phyloP scores from a whole-genome alignment of 2,888 invertebrate species.

The Bellardia bayeri region DNA sequence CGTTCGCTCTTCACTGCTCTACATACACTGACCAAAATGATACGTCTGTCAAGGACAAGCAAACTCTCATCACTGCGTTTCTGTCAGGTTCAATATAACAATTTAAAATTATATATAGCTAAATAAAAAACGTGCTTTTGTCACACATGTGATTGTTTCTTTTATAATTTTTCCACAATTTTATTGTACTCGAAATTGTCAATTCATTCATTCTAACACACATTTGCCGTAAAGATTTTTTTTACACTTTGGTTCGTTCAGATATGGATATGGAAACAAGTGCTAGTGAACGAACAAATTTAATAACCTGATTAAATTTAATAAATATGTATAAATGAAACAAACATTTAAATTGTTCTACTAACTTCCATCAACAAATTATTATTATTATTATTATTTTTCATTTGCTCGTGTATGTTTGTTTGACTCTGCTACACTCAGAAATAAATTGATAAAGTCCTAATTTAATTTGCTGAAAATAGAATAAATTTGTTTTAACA shows the following conservation, averaged over 20 bases:
- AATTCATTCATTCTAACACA: constrained; percentile 13
- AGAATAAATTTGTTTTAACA: not conserved
- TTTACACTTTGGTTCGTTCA: not conserved
- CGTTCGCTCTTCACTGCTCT: no score
- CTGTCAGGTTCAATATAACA: constrained; percentile 34
- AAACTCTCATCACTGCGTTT: constrained; percentile 9
- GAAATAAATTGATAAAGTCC: not conserved
- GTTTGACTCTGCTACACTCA: constrained; percentile 26
- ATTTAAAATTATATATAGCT: not conserved
- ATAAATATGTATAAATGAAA: constrained; percentile 41
- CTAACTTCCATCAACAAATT: constrained; percentile 45
- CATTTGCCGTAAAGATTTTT: not conserved
- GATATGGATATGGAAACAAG: not conserved
- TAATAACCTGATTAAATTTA: constrained; percentile 43
- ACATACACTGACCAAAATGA: not conserved
- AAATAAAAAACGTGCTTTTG: constrained; percentile 10
- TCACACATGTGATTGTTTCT: constrained; percentile 44
- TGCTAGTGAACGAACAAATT: constrained; percentile 10
- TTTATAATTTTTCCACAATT: constrained; percentile 4
- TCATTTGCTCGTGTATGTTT: constrained; percentile 28
- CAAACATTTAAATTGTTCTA: constrained; percentile 36
- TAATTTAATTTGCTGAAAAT: not conserved
- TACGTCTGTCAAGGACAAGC: constrained; percentile 19
- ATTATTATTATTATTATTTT: not conserved
- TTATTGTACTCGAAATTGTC: not conserved